Base-by-base conservation (phyloP, 2,797 vertebrate genomes). In the Microtus obscurus region DNA sequence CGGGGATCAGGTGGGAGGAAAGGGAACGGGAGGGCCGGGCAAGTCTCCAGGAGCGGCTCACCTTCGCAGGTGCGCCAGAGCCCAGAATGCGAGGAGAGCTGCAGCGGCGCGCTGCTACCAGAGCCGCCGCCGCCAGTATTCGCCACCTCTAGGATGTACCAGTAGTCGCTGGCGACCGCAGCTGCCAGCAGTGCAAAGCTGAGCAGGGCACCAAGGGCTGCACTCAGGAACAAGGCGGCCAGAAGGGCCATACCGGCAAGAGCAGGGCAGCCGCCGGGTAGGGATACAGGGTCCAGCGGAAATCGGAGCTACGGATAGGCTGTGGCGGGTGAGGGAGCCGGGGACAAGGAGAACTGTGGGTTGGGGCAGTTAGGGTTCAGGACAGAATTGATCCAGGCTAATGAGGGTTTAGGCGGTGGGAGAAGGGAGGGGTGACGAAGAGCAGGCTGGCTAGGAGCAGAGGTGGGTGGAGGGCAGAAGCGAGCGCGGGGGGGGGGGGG, bases 31-130 rank as follows among this genome's bases (percentile, higher is more conserved):
- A 53, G 17, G 2, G 63, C 25, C 27, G 16, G 56, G 56, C 56
- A 59, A 59, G 34, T 4, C 14, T 51, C 43, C 23, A 65, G 45
- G 21, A 9, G 48, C 23, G 0, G 13, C 19, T 86, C 98, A 99
- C 99, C 99, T 99, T 99, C 98, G 94, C 98, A 98, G 77, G 98
- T 98, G 80, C 97, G 98, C 99, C 99, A 99, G 78, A 99, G 98
- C 92, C 99, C 99, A 5, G 98, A 99, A 93, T 98, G 98, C 0
- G 98, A 99, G 96, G 98, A 98, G 95, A 99, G 98, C 80, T 98
- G 98, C 61, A 98, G 98, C 6, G 97, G 21, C 2, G 56, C 87
- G 29, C 34, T 43, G 53, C 53, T 2, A 11, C 65, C 31, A 0
- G 25, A 21, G 88, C 97, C 87, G 97, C 19, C 98, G 88, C 97